These are phyloP conservation scores for Aquatica leii DNA, from an alignment of 2,888 invertebrate genomes.

Conservation along the genomic window DNA sequence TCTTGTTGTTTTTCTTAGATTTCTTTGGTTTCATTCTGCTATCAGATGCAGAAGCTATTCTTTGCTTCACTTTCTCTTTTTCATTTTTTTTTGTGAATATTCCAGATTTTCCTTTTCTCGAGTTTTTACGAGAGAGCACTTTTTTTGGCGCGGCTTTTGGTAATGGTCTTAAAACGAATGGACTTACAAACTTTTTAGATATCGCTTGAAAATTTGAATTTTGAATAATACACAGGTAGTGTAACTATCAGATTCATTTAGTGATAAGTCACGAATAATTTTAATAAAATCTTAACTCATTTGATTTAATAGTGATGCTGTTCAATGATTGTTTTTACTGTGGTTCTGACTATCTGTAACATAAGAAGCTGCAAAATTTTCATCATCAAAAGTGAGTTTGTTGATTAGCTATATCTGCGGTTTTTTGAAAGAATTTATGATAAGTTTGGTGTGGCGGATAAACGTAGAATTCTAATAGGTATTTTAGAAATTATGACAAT, in stretches of 20 bases:
- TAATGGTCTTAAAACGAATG: not conserved
- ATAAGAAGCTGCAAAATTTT: no score
- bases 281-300: no score
- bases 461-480: no score
- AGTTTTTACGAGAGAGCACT: not conserved
- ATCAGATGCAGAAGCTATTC: not conserved
- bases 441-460: no score
- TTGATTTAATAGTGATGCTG: not conserved
- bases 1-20: not conserved
- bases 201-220: no score
- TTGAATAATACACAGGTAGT: no score
- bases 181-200: not conserved
- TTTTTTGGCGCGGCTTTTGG: not conserved
- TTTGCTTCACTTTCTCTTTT: not conserved
- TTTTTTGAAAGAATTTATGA: no score
- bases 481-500: not conserved
- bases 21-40: not conserved
- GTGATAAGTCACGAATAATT: not conserved
- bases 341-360: no score
- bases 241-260: not conserved
- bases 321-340: no score
- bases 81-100: not conserved
- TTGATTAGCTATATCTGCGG: no score
- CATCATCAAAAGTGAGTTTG: no score
- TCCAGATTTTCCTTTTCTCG: not conserved